Base-by-base conservation (phyloP, 2,113 vertebrate genomes). In the Rhinolophus ferrumequinum region DNA sequence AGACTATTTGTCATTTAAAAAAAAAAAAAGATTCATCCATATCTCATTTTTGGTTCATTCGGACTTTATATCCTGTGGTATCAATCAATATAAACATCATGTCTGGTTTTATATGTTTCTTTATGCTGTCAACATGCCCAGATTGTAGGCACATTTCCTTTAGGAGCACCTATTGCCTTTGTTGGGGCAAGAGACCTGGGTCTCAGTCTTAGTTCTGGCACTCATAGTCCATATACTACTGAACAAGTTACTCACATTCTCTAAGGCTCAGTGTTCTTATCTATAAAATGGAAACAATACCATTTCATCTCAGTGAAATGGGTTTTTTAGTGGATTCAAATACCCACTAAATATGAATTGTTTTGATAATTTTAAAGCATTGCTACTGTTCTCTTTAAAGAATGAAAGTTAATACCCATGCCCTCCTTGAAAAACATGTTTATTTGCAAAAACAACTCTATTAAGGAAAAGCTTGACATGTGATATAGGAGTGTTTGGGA, bases 101-200 rank as follows among this genome's bases (percentile, higher is more conserved):
- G 0, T 66, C 95, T 83, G n/a, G 41, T 67, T 67, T 62, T 50
- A 41, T 66, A 44, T 90, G 52, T 67, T 92, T 84, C 72, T 93
- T 94, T 94, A 85, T 95, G 52, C 10, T 94, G 30, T 79, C 86
- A 90, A 93, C 54, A 75, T 76, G 84, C 8, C 30, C 5, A 92
- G 38, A 56, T 85, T 73, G 33, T 88, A 47, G 0, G 0, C n/a
- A 86, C 12, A 54, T 58, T 84, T 87, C 83, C 87, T 89, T 91
- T 44, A 91, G 79, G 22, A 88, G 38, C 33, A 30, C 70, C 14
- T 16, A 33, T 4, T 62, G 56, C 33, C 56, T 85, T 56, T 62
- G 33, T 18, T 70, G 83, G 84, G 47, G 86, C 24, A 62, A 38
- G 22, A 96, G 54, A 93, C 26, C 24, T 50, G 11, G 19, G 52